These are phyloP conservation scores for Acleris cristana DNA, from an alignment of 2,888 invertebrate genomes.

Conservation along the genomic window DNA sequence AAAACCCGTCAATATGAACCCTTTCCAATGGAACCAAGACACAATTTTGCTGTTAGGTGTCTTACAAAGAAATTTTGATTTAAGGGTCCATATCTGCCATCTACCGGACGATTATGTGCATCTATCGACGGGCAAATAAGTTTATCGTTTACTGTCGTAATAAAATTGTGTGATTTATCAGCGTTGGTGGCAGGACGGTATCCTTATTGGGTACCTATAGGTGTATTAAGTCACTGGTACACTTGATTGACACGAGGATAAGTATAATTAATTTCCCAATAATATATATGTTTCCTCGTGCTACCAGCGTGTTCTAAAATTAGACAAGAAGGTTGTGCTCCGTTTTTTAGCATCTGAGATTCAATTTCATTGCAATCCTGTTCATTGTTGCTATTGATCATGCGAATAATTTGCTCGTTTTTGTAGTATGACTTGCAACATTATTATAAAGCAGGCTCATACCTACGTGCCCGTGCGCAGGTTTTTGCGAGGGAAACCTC, in stretches of 20 bases:
- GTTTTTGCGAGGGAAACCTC: conserved; percentile 34
- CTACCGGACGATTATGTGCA: conserved; percentile 71
- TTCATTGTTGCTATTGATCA: background rate
- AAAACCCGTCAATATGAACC: conserved; percentile 39
- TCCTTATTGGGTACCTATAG: conserved; percentile 47
- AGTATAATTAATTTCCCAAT: no score
- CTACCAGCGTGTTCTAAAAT: no score
- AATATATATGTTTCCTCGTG: no score
- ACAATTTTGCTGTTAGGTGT: conserved; percentile 40
- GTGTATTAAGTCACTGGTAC: conserved; percentile 50
- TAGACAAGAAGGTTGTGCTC: no score
- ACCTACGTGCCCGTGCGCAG: conserved; percentile 8
- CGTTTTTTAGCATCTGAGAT: background rate
- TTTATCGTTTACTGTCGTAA: conserved; percentile 75
- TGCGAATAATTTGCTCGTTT: background rate
- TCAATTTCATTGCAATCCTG: background rate
- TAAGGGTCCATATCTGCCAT: conserved; percentile 73
- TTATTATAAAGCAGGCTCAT: conserved; percentile 6
- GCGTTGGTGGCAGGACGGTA: conserved; percentile 50
- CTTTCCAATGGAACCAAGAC: conserved; percentile 43
- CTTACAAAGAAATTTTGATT: conserved; percentile 74
- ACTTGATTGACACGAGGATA: background rate
- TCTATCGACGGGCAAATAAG: conserved; percentile 76
- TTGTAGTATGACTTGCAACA: conserved; percentile 1
- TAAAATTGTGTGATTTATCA: conserved; percentile 74